These are phyloP conservation scores for Polyploca ridens DNA, from an alignment of 2,888 invertebrate genomes.

Conservation along the genomic window DNA sequence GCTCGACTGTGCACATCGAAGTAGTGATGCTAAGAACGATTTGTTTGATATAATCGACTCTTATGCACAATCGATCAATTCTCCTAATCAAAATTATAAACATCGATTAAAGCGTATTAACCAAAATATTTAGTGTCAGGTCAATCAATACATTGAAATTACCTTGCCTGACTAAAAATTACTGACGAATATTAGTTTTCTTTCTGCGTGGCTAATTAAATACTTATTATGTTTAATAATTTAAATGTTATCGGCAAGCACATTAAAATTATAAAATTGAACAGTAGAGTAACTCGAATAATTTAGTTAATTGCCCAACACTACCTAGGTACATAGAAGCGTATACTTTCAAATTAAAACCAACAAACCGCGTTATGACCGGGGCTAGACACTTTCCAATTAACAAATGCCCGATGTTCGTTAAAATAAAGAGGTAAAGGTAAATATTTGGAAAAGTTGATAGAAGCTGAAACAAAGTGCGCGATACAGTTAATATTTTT, in stretches of 20 bases:
- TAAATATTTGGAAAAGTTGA: background rate
- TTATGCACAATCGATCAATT: background rate
- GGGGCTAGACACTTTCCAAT: conserved; percentile 24
- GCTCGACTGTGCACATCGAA: conserved; percentile 45
- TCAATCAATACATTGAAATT: too few species aligned
- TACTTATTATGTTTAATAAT: too few species aligned
- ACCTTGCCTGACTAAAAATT: too few species aligned
- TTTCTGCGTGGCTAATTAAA: too few species aligned
- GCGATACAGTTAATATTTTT: too few species aligned
- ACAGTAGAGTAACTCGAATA: background rate
- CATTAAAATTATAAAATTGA: background rate
- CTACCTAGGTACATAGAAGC: background rate
- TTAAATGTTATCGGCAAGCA: too few species aligned
- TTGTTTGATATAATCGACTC: conserved; percentile 13
- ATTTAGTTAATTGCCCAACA: conserved; percentile 15
- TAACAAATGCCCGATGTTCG: conserved; percentile 30
- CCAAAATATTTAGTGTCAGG: too few species aligned
- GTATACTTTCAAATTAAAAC: conserved; percentile 22
- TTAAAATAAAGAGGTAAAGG: background rate
- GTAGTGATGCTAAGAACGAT: conserved; percentile 25
- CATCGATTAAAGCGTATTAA: too few species aligned
- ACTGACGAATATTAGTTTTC: too few species aligned
- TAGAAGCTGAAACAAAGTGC: background rate
- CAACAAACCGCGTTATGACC: conserved; percentile 25
- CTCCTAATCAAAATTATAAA: background rate